A percentile compares a stretch with the other conserved stretches of the same genome.
phyloP scores from a whole-genome alignment of 2,888 invertebrate genomes.

The Tetheella fluctuosa region DNA sequence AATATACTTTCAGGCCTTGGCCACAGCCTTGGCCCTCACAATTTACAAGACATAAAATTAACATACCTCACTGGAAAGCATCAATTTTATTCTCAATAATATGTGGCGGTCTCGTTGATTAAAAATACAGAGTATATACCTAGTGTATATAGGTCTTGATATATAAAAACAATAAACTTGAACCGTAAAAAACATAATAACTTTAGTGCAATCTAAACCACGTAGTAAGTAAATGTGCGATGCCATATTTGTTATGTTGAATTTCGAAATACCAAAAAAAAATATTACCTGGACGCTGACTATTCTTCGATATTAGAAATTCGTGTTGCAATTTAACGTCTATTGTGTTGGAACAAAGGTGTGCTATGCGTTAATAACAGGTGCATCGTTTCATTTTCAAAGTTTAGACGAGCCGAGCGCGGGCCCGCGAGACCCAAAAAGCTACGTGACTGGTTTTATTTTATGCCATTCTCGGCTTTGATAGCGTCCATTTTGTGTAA shows the following conservation, averaged over 20 bases:
- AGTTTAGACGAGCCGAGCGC: slow-evolving; percentile 50
- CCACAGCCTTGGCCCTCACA: too few relatives aligned
- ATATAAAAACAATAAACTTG: neutral
- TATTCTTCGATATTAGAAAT: slow-evolving; percentile 70
- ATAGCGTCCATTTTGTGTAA: slow-evolving; percentile 76
- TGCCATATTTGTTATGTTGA: slow-evolving; percentile 35
- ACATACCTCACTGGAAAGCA: slow-evolving; percentile 25
- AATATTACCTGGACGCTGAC: slow-evolving; percentile 60
- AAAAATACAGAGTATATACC: too few relatives aligned
- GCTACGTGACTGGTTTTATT: slow-evolving; percentile 77
- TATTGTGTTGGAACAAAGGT: slow-evolving; percentile 80
- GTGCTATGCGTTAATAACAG: slow-evolving; percentile 80
- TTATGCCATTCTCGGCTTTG: slow-evolving; percentile 71
- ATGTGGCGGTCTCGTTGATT: neutral
- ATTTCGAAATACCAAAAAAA: slow-evolving; percentile 46
- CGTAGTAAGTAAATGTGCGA: neutral
- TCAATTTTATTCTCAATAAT: slow-evolving; percentile 27
- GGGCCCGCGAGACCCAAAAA: slow-evolving; percentile 45
- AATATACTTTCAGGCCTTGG: too few relatives aligned
- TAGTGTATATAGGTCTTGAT: too few relatives aligned
- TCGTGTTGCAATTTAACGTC: slow-evolving; percentile 78
- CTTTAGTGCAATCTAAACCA: neutral
- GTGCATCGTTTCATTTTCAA: slow-evolving; percentile 74
- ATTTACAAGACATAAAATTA: slow-evolving; percentile 42
- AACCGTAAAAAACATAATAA: neutral